Evolutionary conservation across 2,888 invertebrate species (phyloP), one percentile per base, ranked within the genome.

Genomic region (Brachyopa scutellaris): DNA sequence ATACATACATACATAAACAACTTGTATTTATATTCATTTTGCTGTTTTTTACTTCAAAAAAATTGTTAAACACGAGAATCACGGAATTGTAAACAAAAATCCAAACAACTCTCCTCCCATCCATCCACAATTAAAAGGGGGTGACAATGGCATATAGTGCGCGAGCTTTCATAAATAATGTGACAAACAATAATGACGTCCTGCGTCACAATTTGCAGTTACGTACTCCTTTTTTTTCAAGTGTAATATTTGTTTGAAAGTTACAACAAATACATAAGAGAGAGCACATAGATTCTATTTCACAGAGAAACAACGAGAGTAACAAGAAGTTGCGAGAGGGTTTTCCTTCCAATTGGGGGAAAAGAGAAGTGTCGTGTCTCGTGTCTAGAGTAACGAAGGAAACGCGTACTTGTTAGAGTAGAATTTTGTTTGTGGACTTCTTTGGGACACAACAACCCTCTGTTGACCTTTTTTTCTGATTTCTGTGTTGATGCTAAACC

Each of bases 1-100:
- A n/a, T 53, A 66, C 45, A 23, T n/a, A 19, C 1, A n/a, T n/a
- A n/a, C n/a, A n/a, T n/a, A n/a, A n/a, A n/a, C n/a, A n/a, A n/a
- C n/a, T n/a, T n/a, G n/a, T 2, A 2, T n/a, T 8, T 1, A n/a
- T 21, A 33, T 33, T 4, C 11, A 55, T 55, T 55, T 36, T 11
- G 26, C 15, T 36, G 2, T 36, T 40, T 38, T 26, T 23, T 36
- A 15, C 21, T 36, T 29, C 4, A 21, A 1, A 11, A 45, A 61
- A 19, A 62, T 19, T 36, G 47, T 31, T 5, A 42, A 29, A 33
- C 36, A 7, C 19, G 3, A 40, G 38, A 40, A 49, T 36, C 42
- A 31, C 31, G 15, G 31, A 55, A 40, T 55, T 77, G 76, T 76
- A 67, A 69, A 76, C 61, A 77, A 69, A 69, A 55, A 47, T 69